Base-by-base conservation (phyloP, 2,113 vertebrate species). In the Oryzias woworae region DNA sequence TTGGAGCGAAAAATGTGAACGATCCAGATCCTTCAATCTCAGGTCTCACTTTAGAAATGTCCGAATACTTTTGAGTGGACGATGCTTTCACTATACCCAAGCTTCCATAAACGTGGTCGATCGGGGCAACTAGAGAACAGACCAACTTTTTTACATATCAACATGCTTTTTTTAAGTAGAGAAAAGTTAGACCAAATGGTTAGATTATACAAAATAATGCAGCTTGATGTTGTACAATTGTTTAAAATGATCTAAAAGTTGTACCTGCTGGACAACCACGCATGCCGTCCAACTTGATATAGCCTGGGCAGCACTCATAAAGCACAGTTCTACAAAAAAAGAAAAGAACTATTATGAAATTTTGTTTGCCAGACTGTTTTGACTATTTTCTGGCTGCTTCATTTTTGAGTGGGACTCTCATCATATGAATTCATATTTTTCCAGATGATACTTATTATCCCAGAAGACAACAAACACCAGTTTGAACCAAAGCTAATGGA, bases 271-370 rank as follows among this genome's bases (percentile, higher is more conserved):
- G 96, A 72, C 97, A 99, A 53, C 97, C 97, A 58, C 62, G 90
- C 13, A 80, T 89, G 50, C 93, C 94, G 0, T 96, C 95, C 91
- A 99, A 81, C 81, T 90, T 95, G 94, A 94, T 96, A 73, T 98
- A 99, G 0, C 97, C 97, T 61, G 97, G 97, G 81, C 97, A 99
- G 66, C 97, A 99, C 81, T 99, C 97, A 62, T 99, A 99, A 22
- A 97, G 71, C 28, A 98, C 93, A 23, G 91, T 94, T 80, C 97
- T 99, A 75, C 42, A 75, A 15, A 46, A 23, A 7, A 20, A 49
- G 52, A 42, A 64, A 78, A 18, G 71, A 2, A 83, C 77, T 73
- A 7, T 12, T 48, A 48, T 65, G 4, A 63, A 57, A 70, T 20
- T 26, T 8, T 53, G 12, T 47, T 62, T 58, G 0, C 20, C 65